Conservation (phyloP, 2,113 vertebrate species). For the Ascaphus truei region DNA sequence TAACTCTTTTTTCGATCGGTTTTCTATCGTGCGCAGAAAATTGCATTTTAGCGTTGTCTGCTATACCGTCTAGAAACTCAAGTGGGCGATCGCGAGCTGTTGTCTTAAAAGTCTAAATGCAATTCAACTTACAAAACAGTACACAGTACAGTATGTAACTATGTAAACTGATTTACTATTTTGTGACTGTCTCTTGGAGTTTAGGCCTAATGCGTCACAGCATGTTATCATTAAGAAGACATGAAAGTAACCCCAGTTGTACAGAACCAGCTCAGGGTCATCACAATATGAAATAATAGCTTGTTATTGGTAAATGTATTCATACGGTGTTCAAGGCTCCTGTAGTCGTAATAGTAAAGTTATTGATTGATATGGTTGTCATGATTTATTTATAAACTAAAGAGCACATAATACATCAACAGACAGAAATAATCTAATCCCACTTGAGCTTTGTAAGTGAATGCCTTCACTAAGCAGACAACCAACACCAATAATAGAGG, state of each 20-base stretch:
- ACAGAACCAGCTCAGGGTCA: neutral
- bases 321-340: neutral
- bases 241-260: neutral
- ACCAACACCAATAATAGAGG: too few relatives aligned
- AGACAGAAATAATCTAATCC: neutral
- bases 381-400: neutral
- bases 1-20: too few relatives aligned
- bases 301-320: neutral
- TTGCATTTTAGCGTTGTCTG: too few relatives aligned
- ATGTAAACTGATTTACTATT: constrained; percentile 16
- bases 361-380: neutral
- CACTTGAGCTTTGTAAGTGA: neutral
- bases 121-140: too few relatives aligned
- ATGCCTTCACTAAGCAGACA: neutral
- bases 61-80: too few relatives aligned
- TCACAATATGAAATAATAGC: neutral
- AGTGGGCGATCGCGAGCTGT: too few relatives aligned
- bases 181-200: neutral
- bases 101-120: too few relatives aligned
- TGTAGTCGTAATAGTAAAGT: neutral
- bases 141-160: too few relatives aligned
- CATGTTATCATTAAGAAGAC: neutral
- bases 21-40: too few relatives aligned
- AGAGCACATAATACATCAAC: neutral
- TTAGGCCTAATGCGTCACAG: neutral